Percentiles rank a stretch among this genome's conserved stretches.
Conservation (phyloP, 2,113 vertebrate species). For the Panthera tigris region DNA sequence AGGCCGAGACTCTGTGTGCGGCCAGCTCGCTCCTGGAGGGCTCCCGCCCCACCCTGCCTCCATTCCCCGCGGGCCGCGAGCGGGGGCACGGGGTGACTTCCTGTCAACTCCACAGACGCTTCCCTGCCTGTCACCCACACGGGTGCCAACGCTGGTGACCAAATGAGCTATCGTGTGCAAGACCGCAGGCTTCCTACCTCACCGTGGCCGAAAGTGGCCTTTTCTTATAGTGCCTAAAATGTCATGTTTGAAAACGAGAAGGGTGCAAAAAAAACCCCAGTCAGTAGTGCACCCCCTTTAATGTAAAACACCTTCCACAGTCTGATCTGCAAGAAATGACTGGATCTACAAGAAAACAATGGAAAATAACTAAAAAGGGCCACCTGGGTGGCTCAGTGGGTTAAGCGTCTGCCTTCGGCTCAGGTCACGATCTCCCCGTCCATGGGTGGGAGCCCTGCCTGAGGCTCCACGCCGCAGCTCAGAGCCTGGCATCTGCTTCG, state of each 20-base stretch:
- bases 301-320: too few relatives aligned
- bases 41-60: too few relatives aligned
- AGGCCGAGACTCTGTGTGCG: rapidly evolving
- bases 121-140: rapidly evolving
- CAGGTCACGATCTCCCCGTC: too few relatives aligned
- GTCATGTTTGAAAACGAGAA: not conserved
- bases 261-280: too few relatives aligned
- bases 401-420: too few relatives aligned
- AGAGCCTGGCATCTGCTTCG: too few relatives aligned
- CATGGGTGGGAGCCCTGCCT: too few relatives aligned
- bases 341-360: not conserved
- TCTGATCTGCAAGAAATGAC: too few relatives aligned
- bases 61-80: rapidly evolving
- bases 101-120: too few relatives aligned
- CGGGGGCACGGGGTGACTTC: rapidly evolving
- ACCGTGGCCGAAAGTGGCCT: rapidly evolving
- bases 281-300: not conserved
- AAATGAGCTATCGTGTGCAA: rapidly evolving
- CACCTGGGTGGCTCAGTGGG: too few relatives aligned
- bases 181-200: rapidly evolving
- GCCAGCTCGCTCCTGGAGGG: rapidly evolving
- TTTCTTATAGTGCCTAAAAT: rapidly evolving
- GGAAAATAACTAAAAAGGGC: not conserved
- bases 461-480: too few relatives aligned
- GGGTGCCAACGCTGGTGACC: rapidly evolving